phyloP scores from a whole-genome alignment of 2,113 vertebrate species.

The Paradisaea rubra region DNA sequence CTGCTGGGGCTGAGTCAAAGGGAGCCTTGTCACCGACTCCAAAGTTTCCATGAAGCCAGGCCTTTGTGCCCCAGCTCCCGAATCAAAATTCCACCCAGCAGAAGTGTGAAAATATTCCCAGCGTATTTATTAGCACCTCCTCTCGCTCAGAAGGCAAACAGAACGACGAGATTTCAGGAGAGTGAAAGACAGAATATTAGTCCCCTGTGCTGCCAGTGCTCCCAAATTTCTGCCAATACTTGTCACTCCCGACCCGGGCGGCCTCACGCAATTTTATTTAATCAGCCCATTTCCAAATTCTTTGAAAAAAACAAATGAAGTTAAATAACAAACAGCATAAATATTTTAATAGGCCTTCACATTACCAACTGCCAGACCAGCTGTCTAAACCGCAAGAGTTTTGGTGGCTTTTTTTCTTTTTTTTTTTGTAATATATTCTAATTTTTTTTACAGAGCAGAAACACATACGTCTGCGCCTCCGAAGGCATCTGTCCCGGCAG shows the following conservation, averaged over 20 bases:
- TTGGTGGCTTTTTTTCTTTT: not conserved
- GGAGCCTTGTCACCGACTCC: not conserved
- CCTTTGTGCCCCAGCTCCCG: not conserved
- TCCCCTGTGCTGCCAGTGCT: not conserved
- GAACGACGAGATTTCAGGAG: not conserved
- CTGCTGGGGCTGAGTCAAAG: not conserved
- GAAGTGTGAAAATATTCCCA: slow-evolving; percentile 36
- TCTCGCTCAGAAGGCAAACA: not conserved
- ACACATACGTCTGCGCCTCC: accelerated
- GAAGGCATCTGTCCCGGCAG: not conserved
- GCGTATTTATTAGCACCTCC: slow-evolving; percentile 58
- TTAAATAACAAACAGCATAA: slow-evolving; percentile 57
- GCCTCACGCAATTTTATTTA: not conserved
- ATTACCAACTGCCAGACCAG: slow-evolving; percentile 58
- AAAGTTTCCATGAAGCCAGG: not conserved
- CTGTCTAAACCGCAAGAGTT: not conserved
- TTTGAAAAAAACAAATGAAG: not conserved
- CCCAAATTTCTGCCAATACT: slow-evolving; percentile 20
- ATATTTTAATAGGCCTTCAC: slow-evolving; percentile 57
- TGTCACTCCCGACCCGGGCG: not conserved
- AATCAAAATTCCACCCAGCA: slow-evolving; percentile 37
- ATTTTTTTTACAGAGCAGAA: not conserved
- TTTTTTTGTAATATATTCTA: not conserved
- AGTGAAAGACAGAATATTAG: slow-evolving; percentile 13
- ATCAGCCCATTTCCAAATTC: not conserved